Percentiles rank a stretch among this genome's conserved stretches.
Conservation (phyloP, 2,797 vertebrate genomes). For the Paramormyrops hopkinsi region DNA sequence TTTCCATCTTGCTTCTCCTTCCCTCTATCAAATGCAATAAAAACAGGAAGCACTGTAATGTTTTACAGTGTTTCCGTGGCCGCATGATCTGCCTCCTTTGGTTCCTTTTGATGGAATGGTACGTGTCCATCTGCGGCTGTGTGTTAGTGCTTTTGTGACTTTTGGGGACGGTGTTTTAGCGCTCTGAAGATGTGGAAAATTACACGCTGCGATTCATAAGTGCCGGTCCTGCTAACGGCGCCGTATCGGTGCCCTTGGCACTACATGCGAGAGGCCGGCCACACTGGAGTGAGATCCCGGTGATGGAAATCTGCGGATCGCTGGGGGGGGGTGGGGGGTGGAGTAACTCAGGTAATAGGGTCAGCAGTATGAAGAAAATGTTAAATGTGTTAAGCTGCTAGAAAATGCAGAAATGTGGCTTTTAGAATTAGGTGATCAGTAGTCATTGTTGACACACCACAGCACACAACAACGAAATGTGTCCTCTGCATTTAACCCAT, state of each 20-base stretch:
- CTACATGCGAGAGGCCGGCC: neutral
- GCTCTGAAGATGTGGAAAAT: neutral
- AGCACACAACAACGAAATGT: neutral
- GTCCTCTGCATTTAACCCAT: neutral
- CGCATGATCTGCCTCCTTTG: neutral
- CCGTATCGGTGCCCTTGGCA: neutral
- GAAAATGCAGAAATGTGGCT: neutral
- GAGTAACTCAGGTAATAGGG: neutral
- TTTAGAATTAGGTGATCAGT: neutral
- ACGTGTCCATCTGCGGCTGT: neutral
- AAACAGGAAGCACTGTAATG: neutral
- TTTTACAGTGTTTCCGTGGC: neutral
- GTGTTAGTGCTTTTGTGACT: neutral
- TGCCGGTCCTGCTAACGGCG: neutral
- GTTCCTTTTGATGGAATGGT: neutral
- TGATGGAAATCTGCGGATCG: neutral
- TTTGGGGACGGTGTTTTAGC: neutral
- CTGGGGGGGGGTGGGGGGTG: neutral
- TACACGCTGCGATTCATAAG: neutral
- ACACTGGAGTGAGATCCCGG: neutral
- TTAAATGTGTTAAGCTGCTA: neutral
- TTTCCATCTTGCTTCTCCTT: neutral
- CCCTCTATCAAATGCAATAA: neutral
- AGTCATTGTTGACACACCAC: neutral
- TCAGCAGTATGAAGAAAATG: neutral